Evolutionary conservation across 2,113 vertebrate species (phyloP).

Genomic region (Marmota monax): DNA sequence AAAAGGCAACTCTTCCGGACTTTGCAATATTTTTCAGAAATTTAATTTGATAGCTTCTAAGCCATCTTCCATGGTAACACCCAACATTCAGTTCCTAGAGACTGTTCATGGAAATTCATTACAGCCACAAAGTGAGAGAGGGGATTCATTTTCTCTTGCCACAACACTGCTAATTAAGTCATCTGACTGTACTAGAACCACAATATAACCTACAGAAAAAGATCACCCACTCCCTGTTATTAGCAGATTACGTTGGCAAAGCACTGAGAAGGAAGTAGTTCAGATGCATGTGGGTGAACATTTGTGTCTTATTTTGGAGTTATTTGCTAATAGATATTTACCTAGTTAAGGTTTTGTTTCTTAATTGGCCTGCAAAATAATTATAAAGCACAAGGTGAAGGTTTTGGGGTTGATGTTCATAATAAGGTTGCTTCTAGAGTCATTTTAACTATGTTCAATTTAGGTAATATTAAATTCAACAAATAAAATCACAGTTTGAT

Average conservation of each 20-base stretch:
- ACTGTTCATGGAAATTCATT: background rate
- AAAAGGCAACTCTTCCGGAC: background rate
- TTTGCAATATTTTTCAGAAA: conserved; percentile 16
- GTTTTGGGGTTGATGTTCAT: background rate
- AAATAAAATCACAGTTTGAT: background rate
- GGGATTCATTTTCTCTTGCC: background rate
- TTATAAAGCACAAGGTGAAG: background rate
- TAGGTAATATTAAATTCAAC: background rate
- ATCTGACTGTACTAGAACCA: background rate
- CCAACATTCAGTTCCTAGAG: background rate
- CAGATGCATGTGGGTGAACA: background rate
- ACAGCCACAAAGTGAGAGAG: background rate
- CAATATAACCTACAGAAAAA: background rate
- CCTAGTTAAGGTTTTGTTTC: background rate
- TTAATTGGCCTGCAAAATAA: background rate
- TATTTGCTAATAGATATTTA: background rate
- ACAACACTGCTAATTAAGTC: conserved; percentile 15
- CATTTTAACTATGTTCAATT: background rate
- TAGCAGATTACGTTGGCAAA: background rate
- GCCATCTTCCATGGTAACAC: background rate
- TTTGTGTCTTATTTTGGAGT: background rate
- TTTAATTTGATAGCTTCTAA: background rate
- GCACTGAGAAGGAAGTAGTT: background rate
- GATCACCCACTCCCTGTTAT: background rate
- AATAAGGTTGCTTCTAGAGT: background rate